These are phyloP conservation scores for Podarcis cretensis DNA, from an alignment of 2,113 vertebrate species.

Conservation along the genomic window DNA sequence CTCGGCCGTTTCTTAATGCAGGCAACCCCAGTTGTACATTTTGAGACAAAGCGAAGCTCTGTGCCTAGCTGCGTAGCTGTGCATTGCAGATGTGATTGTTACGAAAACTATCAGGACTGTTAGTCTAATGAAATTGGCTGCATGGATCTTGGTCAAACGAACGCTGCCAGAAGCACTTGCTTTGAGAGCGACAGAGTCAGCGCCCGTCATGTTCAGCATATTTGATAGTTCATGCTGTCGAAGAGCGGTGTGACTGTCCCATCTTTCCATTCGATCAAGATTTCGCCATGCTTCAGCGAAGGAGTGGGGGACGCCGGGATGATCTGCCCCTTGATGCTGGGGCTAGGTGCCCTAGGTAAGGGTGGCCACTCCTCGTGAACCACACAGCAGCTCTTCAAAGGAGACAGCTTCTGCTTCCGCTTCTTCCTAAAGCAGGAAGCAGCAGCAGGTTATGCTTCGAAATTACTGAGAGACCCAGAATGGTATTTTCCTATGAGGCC, in stretches of 20 bases:
- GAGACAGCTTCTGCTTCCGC: conserved; percentile 80
- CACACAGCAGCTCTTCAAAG: conserved; percentile 76
- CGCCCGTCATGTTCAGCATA: conserved; percentile 28
- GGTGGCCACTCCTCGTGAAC: conserved; percentile 11
- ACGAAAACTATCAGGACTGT: neutral
- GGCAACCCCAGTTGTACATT: neutral
- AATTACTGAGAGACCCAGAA: neutral
- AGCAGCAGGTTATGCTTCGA: neutral
- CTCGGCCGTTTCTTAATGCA: conserved; percentile 6
- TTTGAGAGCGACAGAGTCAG: neutral
- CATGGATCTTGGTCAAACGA: neutral
- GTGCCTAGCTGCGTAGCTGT: conserved; percentile 29
- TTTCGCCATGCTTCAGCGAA: conserved; percentile 79
- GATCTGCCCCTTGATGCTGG: neutral
- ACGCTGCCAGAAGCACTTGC: neutral
- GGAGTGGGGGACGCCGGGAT: conserved; percentile 72
- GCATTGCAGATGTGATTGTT: neutral
- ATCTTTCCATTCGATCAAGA: conserved; percentile 87
- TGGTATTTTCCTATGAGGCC: neutral
- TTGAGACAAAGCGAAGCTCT: conserved; percentile 6
- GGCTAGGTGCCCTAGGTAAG: neutral
- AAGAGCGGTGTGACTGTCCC: conserved; percentile 86
- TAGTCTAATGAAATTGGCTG: neutral
- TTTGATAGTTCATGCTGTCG: conserved; percentile 60
- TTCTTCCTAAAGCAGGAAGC: conserved; percentile 64